A percentile compares a stretch with the other conserved stretches of the same genome.
Evolutionary conservation across 2,113 vertebrate species (phyloP).

Genomic region (Atrichornis clamosus): DNA sequence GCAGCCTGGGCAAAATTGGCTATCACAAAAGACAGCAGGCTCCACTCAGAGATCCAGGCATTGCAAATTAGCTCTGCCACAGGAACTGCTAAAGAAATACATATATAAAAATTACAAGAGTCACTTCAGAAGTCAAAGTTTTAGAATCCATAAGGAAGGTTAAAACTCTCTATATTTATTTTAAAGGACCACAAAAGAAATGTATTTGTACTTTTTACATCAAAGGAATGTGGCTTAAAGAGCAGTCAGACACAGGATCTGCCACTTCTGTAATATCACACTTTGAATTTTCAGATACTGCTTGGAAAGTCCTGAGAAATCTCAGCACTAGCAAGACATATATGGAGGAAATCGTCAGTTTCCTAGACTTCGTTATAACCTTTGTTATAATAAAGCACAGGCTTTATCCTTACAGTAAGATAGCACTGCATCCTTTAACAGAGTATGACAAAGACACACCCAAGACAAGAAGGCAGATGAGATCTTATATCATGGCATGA

Average conservation of each 20-base stretch:
- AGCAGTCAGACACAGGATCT: background rate
- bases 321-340: background rate
- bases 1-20: background rate
- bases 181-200: background rate
- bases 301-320: background rate
- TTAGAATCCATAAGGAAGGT: background rate
- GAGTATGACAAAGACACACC: background rate
- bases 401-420: background rate
- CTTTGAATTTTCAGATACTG: background rate
- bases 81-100: background rate
- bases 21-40: background rate
- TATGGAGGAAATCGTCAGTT: background rate
- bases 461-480: background rate
- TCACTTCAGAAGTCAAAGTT: background rate
- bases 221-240: background rate
- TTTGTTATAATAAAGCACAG: background rate
- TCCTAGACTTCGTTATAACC: background rate
- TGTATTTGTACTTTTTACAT: background rate
- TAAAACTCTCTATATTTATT: background rate
- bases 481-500: background rate
- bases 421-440: background rate
- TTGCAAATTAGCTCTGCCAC: background rate
- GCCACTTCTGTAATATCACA: background rate
- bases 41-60: background rate
- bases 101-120: background rate